phyloP scores from a whole-genome alignment of 1,140 invertebrate species.

The Diachasma alloeum region DNA sequence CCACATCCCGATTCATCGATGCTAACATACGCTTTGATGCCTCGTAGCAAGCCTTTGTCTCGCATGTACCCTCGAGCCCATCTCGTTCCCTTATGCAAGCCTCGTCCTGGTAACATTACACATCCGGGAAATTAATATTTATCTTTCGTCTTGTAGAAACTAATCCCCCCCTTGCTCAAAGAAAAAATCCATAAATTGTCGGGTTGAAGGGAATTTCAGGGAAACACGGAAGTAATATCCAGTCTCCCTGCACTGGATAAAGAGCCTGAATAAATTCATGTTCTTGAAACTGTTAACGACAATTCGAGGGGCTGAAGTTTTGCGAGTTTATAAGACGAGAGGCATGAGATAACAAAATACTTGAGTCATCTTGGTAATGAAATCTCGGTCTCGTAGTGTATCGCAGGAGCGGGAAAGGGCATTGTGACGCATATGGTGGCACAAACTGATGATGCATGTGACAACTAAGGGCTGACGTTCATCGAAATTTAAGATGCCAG shows the following conservation, averaged over 20 bases:
- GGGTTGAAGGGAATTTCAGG: too few relatives aligned
- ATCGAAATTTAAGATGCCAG: too few relatives aligned
- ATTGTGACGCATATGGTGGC: not conserved
- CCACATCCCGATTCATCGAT: conserved; percentile 57
- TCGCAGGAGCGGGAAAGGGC: not conserved
- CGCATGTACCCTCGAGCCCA: conserved; percentile 53
- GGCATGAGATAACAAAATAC: not conserved
- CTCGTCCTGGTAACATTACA: conserved; percentile 48
- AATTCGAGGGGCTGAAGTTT: not conserved
- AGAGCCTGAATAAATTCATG: not conserved
- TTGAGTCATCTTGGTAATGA: conserved; percentile 3
- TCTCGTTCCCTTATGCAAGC: conserved; percentile 52
- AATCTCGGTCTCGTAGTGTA: not conserved
- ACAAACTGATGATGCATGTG: not conserved
- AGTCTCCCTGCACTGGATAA: not conserved
- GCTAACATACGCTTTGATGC: conserved; percentile 58
- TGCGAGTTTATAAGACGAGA: not conserved
- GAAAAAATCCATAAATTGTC: too few relatives aligned
- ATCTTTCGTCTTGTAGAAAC: not conserved
- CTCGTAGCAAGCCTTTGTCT: conserved; percentile 53
- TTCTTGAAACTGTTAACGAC: not conserved
- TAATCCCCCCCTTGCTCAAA: not conserved
- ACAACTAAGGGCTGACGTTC: too few relatives aligned
- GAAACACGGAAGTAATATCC: too few relatives aligned
- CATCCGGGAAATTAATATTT: not conserved